Evolutionary conservation across 2,113 vertebrate genomes (phyloP), one percentile per base, ranked within the genome.

Genomic region (Sceloporus tristichus): DNA sequence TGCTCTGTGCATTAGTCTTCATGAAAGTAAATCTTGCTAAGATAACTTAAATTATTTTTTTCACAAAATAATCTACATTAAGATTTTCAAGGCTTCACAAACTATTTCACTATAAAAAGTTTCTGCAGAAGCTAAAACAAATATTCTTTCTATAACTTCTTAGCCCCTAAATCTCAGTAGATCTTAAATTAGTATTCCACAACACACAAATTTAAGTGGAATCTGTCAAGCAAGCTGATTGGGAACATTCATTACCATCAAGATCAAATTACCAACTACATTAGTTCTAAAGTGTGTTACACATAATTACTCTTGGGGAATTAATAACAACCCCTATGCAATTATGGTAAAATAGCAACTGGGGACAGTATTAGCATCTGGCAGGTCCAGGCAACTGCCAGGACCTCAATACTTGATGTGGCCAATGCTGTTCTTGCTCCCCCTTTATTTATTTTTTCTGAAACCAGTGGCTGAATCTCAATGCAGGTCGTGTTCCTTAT

Each of bases 61-160:
- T 13, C 13, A 59, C 40, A 16, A 16, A 38, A 76, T 42, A 75
- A 84, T 23, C 54, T 74, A 38, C 8, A 13, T 75, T 48, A 21
- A 38, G 25, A 27, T 27, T 62, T 76, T 75, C 21, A 65, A 19
- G 21, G 23, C 53, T 42, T 27, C 48, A 40, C 4, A 53, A 74
- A 75, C 79, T 70, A 82, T 59, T 85, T 83, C 90, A 75, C 70
- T 42, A 27, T 77, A 34, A 42, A 77, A 23, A 85, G 54, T 8
- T 42, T 85, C 23, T 65, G n/a, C n/a, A 38, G 2, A 3, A 23
- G 21, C n/a, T 27, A 40, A 54, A 84, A 73, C 5, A 25, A 38
- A 25, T 76, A 38, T 85, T 76, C 71, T 25, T 75, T 76, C 56
- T 65, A 77, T 27, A 65, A 34, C 21, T 2, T 79, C 91, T 75